These are phyloP conservation scores for Apamea anceps DNA, from an alignment of 2,888 invertebrate species.

Conservation along the genomic window DNA sequence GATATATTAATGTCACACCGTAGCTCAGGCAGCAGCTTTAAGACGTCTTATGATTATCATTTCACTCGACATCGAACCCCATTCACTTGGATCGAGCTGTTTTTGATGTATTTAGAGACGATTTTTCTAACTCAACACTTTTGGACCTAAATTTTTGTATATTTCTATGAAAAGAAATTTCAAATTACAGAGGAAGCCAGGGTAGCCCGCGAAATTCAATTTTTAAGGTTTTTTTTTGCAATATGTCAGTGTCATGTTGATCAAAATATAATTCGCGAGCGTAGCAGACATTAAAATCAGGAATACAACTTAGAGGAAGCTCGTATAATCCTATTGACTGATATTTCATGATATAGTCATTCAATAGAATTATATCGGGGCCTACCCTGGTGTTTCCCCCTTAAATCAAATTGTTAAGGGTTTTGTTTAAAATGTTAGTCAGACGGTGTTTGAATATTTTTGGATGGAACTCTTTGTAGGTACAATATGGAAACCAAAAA, in stretches of 20 bases:
- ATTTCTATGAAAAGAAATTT: constrained; percentile 67
- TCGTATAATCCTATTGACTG: background rate
- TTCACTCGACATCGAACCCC: constrained; percentile 64
- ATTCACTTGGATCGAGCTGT: constrained; percentile 50
- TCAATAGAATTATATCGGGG: background rate
- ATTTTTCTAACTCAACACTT: constrained; percentile 68
- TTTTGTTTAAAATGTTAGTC: constrained; percentile 35
- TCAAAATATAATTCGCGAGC: background rate
- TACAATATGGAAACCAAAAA: constrained; percentile 86
- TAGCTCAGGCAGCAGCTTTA: constrained; percentile 51
- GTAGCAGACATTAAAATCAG: too few relatives aligned
- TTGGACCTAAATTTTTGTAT: constrained; percentile 76
- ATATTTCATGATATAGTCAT: background rate
- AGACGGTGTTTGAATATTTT: constrained; percentile 76
- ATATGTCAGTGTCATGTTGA: background rate
- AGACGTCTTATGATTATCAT: constrained; percentile 60
- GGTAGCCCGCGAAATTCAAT: background rate
- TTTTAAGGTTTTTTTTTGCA: background rate
- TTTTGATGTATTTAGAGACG: constrained; percentile 64
- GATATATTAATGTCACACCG: constrained; percentile 59
- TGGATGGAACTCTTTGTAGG: constrained; percentile 82
- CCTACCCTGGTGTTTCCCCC: background rate
- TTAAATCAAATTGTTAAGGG: constrained; percentile 31
- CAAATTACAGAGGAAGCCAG: constrained; percentile 3
- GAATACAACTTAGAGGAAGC: too few relatives aligned